Base-by-base conservation (phyloP, 2,113 vertebrate genomes). In the Cinclus mexicanus region DNA sequence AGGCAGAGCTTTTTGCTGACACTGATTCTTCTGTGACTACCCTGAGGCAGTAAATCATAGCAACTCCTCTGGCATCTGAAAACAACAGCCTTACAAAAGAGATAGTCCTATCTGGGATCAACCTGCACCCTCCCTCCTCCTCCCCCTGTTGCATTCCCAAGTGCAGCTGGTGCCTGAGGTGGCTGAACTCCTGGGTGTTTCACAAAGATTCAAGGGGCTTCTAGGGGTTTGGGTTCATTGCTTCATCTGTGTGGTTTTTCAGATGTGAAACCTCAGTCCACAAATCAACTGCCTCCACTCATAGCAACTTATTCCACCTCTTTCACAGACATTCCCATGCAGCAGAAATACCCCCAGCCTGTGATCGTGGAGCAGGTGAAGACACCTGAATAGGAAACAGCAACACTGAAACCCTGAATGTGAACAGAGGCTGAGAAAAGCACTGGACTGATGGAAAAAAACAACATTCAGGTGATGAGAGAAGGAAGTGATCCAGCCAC, bases 281-380 rank as follows among this genome's bases (percentile, higher is more conserved):
- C 57, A 49, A 14, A 47, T 29, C 5, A 49, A 65, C 47, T 5
- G 31, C 29, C n/a, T 60, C 64, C 33, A 42, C 52, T 65, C 37
- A 2, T 1, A 60, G 22, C 19, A 52, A 23, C 20, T 44, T 22
- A 16, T 4, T 76, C 52, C 59, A 12, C 11, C 39, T 35, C n/a
- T 67, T 63, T 24, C 19, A 12, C 1, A 18, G 44, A 47, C 0
- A 0, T 1, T 53, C n/a, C 33, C 24, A 35, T 1, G 28, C 31
- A 82, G 39, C 60, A 64, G 33, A 37, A 82, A 56, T 1, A 2
- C 4, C 22, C 17, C 35, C 25, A 77, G 70, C 10, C 22, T 10
- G 11, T 26, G 41, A 41, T 1, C 0, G 1, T 12, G 33, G 37
- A 44, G 35, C 12, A 82, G 28, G 15, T 12, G 9, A 65, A 57